Conservation (phyloP, 2,113 vertebrate species). For the Hippotragus niger region DNA sequence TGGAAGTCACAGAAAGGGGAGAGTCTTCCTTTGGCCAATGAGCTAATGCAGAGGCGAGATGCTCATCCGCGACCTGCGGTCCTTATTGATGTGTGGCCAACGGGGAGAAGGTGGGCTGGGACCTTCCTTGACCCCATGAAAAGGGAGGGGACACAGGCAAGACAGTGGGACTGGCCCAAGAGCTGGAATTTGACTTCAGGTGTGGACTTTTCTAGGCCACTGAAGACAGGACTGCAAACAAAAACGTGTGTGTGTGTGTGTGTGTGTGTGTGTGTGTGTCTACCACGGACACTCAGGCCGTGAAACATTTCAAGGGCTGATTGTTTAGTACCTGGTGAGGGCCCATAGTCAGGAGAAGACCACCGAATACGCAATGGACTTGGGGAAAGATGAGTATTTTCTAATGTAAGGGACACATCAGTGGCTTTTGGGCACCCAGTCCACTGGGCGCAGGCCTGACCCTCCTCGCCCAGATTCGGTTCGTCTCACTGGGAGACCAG, state of each 20-base stretch:
- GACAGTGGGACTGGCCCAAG: slow-evolving; percentile 75
- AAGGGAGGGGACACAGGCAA: slow-evolving; percentile 69
- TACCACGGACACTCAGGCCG: background rate
- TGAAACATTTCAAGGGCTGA: slow-evolving; percentile 12
- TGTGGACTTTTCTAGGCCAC: slow-evolving; percentile 37
- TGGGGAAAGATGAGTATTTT: background rate
- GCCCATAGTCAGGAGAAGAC: slow-evolving; percentile 51
- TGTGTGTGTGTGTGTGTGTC: background rate
- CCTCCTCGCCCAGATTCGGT: background rate
- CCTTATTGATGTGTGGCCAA: fast-evolving
- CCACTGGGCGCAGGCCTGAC: slow-evolving; percentile 16
- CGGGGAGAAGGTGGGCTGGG: background rate
- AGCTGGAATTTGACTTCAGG: slow-evolving; percentile 60
- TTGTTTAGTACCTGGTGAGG: background rate
- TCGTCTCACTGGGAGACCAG: background rate
- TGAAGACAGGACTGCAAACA: slow-evolving; percentile 42
- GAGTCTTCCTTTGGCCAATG: fast-evolving
- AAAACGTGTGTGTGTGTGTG: background rate
- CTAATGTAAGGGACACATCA: background rate
- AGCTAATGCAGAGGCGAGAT: background rate
- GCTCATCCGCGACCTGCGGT: fast-evolving
- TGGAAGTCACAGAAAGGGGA: background rate
- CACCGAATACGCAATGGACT: slow-evolving; percentile 37
- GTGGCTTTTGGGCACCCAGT: background rate
- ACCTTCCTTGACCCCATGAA: background rate